Conservation (phyloP, 1,140 invertebrate species). For the Adoxophyes honmai region DNA sequence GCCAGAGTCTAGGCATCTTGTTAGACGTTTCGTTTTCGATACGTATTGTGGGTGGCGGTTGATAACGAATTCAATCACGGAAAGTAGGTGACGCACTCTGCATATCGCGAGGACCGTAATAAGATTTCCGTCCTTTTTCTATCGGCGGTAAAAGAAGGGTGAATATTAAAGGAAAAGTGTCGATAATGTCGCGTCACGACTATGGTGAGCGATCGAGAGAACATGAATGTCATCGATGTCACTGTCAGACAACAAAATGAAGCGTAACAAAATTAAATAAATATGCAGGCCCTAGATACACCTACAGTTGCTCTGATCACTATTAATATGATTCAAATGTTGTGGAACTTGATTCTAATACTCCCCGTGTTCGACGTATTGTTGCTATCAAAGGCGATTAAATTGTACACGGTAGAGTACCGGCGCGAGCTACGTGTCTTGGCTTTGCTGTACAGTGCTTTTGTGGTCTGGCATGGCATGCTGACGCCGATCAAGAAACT, state of each 20-base stretch:
- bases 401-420: slow-evolving; percentile 19
- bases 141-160: no score
- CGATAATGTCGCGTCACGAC: background rate
- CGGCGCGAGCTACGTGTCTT: slow-evolving; percentile 15
- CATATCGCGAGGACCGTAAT: slow-evolving; percentile 21
- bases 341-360: slow-evolving; percentile 38
- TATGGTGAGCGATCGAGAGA: background rate
- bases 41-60: slow-evolving; percentile 34
- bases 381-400: slow-evolving; percentile 37
- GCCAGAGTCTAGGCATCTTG: no score
- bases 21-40: slow-evolving; percentile 42
- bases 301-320: slow-evolving; percentile 30
- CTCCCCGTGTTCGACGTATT: slow-evolving; percentile 40
- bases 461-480: slow-evolving; percentile 36
- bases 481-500: slow-evolving; percentile 33
- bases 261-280: slow-evolving; percentile 2
- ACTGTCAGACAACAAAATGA: slow-evolving; percentile 7
- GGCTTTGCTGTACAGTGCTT: slow-evolving; percentile 24
- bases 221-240: background rate
- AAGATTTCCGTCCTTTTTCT: slow-evolving; percentile 20
- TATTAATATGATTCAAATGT: slow-evolving; percentile 43
- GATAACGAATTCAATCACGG: slow-evolving; percentile 53
- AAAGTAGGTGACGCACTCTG: slow-evolving; percentile 28
- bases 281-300: slow-evolving; percentile 24
- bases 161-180: no score